Percentiles rank a stretch among this genome's conserved stretches.
Conservation (phyloP, 1,140 invertebrate species). For the Mycetomoellerius zeteki region DNA sequence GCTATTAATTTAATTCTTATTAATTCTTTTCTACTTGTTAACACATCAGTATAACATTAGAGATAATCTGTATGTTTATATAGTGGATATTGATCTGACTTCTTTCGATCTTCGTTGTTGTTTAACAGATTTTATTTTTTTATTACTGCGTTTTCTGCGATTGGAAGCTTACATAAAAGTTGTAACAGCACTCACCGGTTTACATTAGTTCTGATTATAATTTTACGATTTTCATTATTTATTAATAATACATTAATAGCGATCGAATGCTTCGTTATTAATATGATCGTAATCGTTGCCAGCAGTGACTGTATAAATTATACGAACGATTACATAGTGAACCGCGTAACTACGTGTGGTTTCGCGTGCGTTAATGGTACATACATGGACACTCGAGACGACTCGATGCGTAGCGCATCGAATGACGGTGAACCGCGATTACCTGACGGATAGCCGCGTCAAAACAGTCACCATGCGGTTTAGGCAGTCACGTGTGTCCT, state of each 20-base stretch:
- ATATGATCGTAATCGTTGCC: not conserved
- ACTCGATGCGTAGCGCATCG: constrained; percentile 28
- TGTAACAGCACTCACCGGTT: not conserved
- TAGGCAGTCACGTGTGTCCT: constrained; percentile 66
- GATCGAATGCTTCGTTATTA: not conserved
- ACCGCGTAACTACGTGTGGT: constrained; percentile 25
- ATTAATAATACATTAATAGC: not conserved
- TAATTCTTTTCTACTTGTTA: constrained; percentile 44
- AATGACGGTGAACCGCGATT: constrained; percentile 73
- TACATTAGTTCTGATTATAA: not conserved
- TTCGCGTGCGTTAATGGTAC: constrained; percentile 29
- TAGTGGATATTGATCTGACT: constrained; percentile 5
- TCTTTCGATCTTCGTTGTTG: not conserved
- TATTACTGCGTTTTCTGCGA: not conserved
- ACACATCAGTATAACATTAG: constrained; percentile 21
- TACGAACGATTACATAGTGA: constrained; percentile 33
- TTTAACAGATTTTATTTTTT: not conserved
- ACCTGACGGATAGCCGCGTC: constrained; percentile 76
- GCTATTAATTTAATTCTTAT: constrained; percentile 56
- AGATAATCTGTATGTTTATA: constrained; percentile 17
- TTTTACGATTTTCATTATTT: not conserved
- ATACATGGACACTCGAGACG: constrained; percentile 46
- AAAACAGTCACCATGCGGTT: constrained; percentile 70
- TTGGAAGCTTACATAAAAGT: not conserved
- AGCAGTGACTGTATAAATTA: constrained; percentile 8